Evolutionary conservation across 2,888 invertebrate genomes (phyloP), one percentile per base, ranked within the genome.

Genomic region (Drosophila fulvimacula): DNA sequence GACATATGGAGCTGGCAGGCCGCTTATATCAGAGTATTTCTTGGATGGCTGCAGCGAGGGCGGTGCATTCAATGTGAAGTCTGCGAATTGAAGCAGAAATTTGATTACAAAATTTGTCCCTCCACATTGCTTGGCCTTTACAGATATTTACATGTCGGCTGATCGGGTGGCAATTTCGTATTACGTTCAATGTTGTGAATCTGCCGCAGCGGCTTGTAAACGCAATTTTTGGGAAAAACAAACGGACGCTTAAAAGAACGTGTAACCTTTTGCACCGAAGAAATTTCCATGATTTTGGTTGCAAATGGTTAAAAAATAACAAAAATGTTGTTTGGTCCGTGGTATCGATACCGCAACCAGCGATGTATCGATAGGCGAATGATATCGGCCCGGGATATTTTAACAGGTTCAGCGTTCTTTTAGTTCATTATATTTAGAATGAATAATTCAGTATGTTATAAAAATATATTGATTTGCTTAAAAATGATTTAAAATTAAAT

Each of bases 1-100:
- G 76, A 96, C 96, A 89, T 98, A 98, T 15, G 96, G 96, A 27
- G 98, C 96, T 46, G 96, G 95, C 36, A 98, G 92, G 0, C 98
- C 98, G 60, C 97, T 97, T 73, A 98, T 95, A 90, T 98, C 98
- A 0, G 98, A 98, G 92, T 98, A 98, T 88, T 98, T 98, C 90
- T 98, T 98, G 0, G 97, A 95, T 5, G 98, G 98, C 90, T 95
- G 95, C 90, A 98, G 96, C 39, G 97, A 96, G 41, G 98, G 98
- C 13, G 98, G 98, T 30, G 98, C 97, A 92, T 98, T 98, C 73
- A 98, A 95, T 27, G 96, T 95, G 85, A 96, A 96, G 93, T 98
- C 97, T 96, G 93, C 24, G 93, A 93, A 71, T 13, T 51, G 44
- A 58, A 48, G 36, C 21, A 42, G 6, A 30, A 30, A 30, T 30